Base-by-base conservation (phyloP, 2,797 vertebrate species). In the Pteropus rufus region DNA sequence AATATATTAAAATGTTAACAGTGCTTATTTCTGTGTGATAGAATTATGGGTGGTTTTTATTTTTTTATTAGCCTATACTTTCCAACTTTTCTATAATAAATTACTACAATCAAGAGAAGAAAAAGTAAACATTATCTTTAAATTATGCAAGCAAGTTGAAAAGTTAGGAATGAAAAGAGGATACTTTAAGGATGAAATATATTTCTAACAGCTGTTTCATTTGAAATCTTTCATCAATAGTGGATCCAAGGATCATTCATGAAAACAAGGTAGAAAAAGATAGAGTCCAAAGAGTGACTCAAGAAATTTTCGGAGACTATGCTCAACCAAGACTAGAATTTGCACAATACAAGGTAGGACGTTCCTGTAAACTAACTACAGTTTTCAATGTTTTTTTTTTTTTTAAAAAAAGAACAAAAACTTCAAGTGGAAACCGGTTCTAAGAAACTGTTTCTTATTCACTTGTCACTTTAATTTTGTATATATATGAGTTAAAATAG, bases 241-340 rank as follows among this genome's bases (percentile, higher is more conserved):
- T 89, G 99, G 99, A 99, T 98, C 97, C 97, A 90, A 98, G 98
- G 80, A 98, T 99, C 94, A 87, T 98, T 97, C 97, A 97, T 72
- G 99, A 99, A 98, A 99, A 99, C 88, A 97, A 29, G 36, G 95
- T 93, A 44, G 92, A 98, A 75, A 98, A 98, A 96, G 98, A 98
- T 69, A 98, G 98, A 94, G 96, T 99, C 92, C 96, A 95, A 88
- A 99, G 98, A 96, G 72, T 99, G 97, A 99, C 99, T 44, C 87
- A 21, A 75, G 98, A 99, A 93, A 94, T 87, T 15, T 99, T 99
- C 97, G 99, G 99, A 80, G 85, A 98, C 36, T 99, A 98, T 65
- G 81, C 92, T 69, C 98, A 99, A 81, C 99, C 99, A 75, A 98
- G 99, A 81, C 97, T 99, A 0, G 99, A 99, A 96, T 99, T 98